A percentile compares a stretch with the other conserved stretches of the same genome.
Evolutionary conservation across 2,113 vertebrate species (phyloP).

Genomic region (Rhinopomastus cyanomelas): DNA sequence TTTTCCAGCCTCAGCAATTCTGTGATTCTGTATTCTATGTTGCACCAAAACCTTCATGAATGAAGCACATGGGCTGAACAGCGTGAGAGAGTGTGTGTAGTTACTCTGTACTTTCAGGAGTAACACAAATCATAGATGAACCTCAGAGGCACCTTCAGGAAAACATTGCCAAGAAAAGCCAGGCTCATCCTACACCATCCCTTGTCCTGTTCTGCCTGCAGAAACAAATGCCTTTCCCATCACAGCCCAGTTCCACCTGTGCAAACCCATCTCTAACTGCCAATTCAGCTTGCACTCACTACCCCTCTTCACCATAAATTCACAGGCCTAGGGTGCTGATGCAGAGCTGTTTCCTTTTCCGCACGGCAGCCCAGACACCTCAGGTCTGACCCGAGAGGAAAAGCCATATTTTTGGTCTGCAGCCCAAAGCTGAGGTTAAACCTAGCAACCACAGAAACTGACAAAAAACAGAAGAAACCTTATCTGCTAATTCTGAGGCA

Average conservation of each 20-base stretch:
- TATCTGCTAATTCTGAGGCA: background rate
- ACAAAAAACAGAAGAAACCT: background rate
- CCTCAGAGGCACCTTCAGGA: background rate
- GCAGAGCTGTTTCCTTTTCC: background rate
- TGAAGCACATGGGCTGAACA: background rate
- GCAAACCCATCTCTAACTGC: background rate
- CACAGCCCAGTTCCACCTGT: background rate
- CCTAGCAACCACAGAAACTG: background rate
- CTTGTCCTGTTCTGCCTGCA: background rate
- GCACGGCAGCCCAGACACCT: background rate
- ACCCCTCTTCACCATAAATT: background rate
- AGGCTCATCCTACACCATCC: background rate
- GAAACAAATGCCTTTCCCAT: background rate
- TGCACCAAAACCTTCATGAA: background rate
- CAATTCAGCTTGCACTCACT: background rate
- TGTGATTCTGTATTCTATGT: too few relatives aligned
- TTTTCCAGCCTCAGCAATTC: too few relatives aligned
- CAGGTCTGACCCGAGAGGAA: background rate
- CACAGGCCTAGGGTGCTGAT: background rate
- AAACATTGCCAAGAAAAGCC: background rate
- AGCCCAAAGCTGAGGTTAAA: background rate
- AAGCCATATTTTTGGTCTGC: background rate
- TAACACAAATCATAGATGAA: background rate
- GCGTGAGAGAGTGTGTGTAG: too few relatives aligned
- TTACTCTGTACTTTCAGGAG: accelerated